Conservation (phyloP, 2,888 invertebrate genomes). For the Creontiades dilutus region DNA sequence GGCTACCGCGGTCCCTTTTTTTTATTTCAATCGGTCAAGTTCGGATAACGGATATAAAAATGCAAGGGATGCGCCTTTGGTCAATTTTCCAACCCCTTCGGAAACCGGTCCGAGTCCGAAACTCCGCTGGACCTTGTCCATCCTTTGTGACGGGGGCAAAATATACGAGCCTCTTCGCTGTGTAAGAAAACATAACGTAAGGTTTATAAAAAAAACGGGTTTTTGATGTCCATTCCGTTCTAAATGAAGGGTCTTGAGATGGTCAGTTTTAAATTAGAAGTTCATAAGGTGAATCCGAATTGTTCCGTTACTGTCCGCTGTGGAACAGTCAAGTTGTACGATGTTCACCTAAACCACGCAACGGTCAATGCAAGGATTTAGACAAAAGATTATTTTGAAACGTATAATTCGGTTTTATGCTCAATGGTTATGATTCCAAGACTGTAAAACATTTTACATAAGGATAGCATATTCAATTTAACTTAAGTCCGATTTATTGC, state of each 20-base stretch:
- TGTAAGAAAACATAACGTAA: neutral
- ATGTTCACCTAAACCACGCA: too few species aligned
- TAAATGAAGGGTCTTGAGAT: constrained; percentile 7
- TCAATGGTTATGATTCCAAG: too few species aligned
- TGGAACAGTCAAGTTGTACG: too few species aligned
- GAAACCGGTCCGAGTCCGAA: constrained; percentile 30
- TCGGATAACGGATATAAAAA: constrained; percentile 44
- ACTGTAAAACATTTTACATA: too few species aligned
- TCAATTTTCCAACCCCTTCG: neutral
- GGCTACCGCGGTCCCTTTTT: constrained; percentile 2
- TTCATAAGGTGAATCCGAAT: neutral
- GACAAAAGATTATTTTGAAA: too few species aligned
- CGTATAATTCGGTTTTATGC: too few species aligned
- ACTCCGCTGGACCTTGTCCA: constrained; percentile 40
- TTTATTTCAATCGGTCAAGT: neutral
- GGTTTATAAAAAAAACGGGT: constrained; percentile 12
- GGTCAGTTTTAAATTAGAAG: neutral
- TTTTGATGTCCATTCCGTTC: neutral
- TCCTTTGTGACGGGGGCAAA: constrained; percentile 5
- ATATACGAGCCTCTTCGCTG: neutral
- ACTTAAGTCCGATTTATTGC: too few species aligned
- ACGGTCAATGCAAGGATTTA: too few species aligned
- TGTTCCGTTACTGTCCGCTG: neutral
- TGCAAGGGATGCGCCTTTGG: neutral
- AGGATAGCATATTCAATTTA: too few species aligned